Conservation (phyloP, 2,888 invertebrate species). For the Zygaena filipendulae region DNA sequence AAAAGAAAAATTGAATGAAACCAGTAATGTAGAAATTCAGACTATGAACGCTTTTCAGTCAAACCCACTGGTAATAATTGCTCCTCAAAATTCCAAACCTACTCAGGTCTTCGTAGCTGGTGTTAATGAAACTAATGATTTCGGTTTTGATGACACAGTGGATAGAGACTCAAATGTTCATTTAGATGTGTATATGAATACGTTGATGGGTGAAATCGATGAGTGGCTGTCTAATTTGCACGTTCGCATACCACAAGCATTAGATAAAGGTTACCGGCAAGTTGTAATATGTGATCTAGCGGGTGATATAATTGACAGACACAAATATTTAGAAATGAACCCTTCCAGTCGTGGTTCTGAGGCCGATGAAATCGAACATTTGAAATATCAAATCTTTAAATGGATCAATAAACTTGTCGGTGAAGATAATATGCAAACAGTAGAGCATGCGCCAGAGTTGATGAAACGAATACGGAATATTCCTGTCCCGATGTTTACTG, state of each 20-base stretch:
- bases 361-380: constrained; percentile 34
- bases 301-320: constrained; percentile 38
- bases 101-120: no score
- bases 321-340: constrained; percentile 36
- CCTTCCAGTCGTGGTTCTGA: constrained; percentile 19
- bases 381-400: constrained; percentile 49
- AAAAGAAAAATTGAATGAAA: constrained; percentile 17
- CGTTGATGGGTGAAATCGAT: constrained; percentile 22
- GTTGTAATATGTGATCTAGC: constrained; percentile 33
- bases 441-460: constrained; percentile 29
- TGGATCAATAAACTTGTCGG: constrained; percentile 39
- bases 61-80: no score
- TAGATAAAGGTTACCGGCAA: constrained; percentile 22
- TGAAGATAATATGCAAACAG: constrained; percentile 25
- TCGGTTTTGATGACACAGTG: constrained; percentile 14
- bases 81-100: no score
- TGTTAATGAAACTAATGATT: no score
- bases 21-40: no score
- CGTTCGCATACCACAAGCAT: constrained; percentile 15
- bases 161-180: constrained; percentile 21
- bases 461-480: constrained; percentile 31
- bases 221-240: constrained; percentile 32
- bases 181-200: constrained; percentile 20
- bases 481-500: constrained; percentile 23
- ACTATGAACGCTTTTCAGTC: no score